Base-by-base conservation (phyloP, 2,113 vertebrate genomes). In the Holacanthus passer region DNA sequence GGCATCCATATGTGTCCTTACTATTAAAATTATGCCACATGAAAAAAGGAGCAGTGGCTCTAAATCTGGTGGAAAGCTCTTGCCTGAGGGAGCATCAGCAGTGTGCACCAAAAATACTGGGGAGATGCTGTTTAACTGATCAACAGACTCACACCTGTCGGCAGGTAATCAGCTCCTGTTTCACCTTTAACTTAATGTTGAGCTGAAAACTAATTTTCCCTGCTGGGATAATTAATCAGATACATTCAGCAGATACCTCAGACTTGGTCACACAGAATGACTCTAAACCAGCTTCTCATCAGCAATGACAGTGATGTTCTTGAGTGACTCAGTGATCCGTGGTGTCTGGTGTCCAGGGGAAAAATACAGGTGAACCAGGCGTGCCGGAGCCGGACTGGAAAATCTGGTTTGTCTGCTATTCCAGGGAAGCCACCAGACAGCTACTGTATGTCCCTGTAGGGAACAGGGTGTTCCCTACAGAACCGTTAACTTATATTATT, bases 371-470 rank as follows among this genome's bases (percentile, higher is more conserved):
- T 85, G 85, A 58, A 37, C 52, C 55, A 59, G 80, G 82, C 74
- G 86, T 74, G 67, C 32, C 73, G n/a, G 22, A 75, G 47, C 11
- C 31, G 22, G 67, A 77, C 91, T 73, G 68, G 92, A 92, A 89
- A 92, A 82, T 82, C 90, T 29, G 60, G 94, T 92, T 90, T 82
- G 81, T 68, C 72, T 68, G 63, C 64, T 73, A 22, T 80, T 74
- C 62, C 80, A 68, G 11, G 19, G 16, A n/a, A n/a, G 20, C 31
- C 50, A 31, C 16, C 16, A 58, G 35, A 41, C 37, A 79, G 29
- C 12, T 55, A 35, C 31, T 59, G 37, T 27, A n/a, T 45, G n/a
- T 73, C 67, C 39, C 22, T 63, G 11, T 8, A 59, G 32, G 47
- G 58, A 59, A 35, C 3, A 59, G 24, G 35, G 47, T 81, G 77